These are phyloP conservation scores for Cremastobaeus sp. DNA, from an alignment of 2,888 invertebrate genomes.

Conservation along the genomic window DNA sequence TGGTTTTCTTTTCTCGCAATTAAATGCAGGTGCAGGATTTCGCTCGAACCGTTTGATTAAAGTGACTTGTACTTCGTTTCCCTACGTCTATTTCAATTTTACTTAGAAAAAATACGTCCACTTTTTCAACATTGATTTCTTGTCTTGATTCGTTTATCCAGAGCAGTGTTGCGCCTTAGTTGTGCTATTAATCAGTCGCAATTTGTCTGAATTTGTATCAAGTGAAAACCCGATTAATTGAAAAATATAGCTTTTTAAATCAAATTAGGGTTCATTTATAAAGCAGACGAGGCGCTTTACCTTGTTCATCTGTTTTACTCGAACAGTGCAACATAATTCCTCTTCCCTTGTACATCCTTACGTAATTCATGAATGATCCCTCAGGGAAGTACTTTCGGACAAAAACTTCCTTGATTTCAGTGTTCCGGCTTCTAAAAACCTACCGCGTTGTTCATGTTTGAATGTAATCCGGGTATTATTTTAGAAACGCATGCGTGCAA, in stretches of 20 bases:
- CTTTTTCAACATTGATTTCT: too few species aligned
- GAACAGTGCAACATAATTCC: slow-evolving; percentile 46
- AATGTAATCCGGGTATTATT: too few species aligned
- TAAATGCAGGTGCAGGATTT: too few species aligned
- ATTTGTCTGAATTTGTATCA: slow-evolving; percentile 51
- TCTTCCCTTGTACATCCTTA: slow-evolving; percentile 35
- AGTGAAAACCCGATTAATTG: slow-evolving; percentile 50
- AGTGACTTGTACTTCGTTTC: too few species aligned
- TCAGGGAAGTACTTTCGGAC: slow-evolving; percentile 14
- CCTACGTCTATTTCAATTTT: too few species aligned
- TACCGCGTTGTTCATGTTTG: too few species aligned
- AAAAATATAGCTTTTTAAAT: slow-evolving; percentile 57
- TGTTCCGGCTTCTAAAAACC: neutral
- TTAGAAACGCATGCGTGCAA: too few species aligned
- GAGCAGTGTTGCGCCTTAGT: slow-evolving; percentile 18
- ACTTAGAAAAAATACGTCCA: too few species aligned
- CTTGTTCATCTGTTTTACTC: slow-evolving; percentile 42
- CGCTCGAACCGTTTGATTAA: too few species aligned
- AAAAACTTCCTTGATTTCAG: slow-evolving; percentile 24
- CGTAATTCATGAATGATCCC: slow-evolving; percentile 50
- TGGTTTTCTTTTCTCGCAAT: neutral
- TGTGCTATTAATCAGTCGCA: slow-evolving; percentile 43
- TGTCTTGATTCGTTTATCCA: slow-evolving; percentile 25
- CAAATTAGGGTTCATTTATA: slow-evolving; percentile 56
- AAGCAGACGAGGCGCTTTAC: slow-evolving; percentile 41